These are phyloP conservation scores for Trichomycterus rosablanca DNA, from an alignment of 2,113 vertebrate species.

Conservation along the genomic window DNA sequence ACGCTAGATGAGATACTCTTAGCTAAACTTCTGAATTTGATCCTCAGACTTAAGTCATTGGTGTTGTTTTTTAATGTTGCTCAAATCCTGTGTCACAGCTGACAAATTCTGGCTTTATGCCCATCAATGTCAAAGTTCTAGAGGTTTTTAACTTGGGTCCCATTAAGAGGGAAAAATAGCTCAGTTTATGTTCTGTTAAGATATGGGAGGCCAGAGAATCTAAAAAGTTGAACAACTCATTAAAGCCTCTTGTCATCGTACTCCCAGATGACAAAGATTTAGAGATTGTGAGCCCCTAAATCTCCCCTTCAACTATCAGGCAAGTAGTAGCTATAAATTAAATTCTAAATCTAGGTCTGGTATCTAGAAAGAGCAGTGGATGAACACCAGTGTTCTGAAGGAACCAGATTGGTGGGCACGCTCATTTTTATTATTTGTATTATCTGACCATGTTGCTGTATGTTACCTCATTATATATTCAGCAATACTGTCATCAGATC, in stretches of 20 bases:
- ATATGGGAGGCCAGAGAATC: constrained; percentile 8
- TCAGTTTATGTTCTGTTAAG: too few species aligned
- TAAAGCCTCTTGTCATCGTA: too few species aligned
- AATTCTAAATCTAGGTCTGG: constrained; percentile 68
- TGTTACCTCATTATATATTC: too few species aligned
- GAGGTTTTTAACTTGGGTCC: constrained; percentile 18
- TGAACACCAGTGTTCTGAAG: too few species aligned
- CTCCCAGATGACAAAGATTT: constrained; percentile 38
- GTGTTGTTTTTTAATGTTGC: background rate
- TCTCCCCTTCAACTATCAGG: constrained; percentile 60
- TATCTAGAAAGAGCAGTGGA: too few species aligned
- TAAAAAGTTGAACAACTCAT: constrained; percentile 59
- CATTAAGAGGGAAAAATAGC: too few species aligned
- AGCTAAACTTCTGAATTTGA: too few species aligned
- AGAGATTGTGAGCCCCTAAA: constrained; percentile 56
- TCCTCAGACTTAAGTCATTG: too few species aligned
- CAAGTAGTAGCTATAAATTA: constrained; percentile 60
- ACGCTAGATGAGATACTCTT: background rate
- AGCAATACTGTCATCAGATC: too few species aligned
- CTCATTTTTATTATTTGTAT: too few species aligned
- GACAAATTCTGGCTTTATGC: constrained; percentile 17
- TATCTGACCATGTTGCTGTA: too few species aligned
- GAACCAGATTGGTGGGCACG: too few species aligned
- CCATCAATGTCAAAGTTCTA: constrained; percentile 10
- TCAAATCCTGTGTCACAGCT: constrained; percentile 16